Conservation (phyloP, 2,113 vertebrate species). For the Genyomyrus donnyi region DNA sequence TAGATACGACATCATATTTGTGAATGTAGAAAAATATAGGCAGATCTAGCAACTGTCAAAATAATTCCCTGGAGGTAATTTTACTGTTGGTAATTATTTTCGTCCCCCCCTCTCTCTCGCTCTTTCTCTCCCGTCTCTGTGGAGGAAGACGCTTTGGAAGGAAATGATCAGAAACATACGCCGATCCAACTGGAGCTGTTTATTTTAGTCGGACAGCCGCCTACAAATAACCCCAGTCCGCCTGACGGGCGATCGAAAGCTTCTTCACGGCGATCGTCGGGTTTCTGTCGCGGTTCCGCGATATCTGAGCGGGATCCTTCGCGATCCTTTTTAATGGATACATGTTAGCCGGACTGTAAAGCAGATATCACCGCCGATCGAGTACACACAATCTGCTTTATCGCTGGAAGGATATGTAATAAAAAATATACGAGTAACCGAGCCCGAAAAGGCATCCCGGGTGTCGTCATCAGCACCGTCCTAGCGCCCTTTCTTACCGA, state of each 20-base stretch:
- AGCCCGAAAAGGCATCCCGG: slow-evolving; percentile 51
- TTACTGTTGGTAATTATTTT: slow-evolving; percentile 48
- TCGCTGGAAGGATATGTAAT: neutral
- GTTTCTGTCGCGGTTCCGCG: slow-evolving; percentile 46
- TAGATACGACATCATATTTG: slow-evolving; percentile 29
- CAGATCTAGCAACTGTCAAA: slow-evolving; percentile 52
- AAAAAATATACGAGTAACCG: slow-evolving; percentile 18
- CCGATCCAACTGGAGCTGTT: slow-evolving; percentile 33
- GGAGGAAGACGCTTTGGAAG: slow-evolving; percentile 36
- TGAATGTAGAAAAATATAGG: slow-evolving; percentile 41
- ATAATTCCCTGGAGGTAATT: slow-evolving; percentile 54
- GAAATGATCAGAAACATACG: slow-evolving; percentile 22
- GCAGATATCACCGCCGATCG: neutral
- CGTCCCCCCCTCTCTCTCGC: slow-evolving; percentile 17
- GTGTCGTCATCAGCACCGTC: slow-evolving; percentile 55
- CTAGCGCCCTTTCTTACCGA: slow-evolving; percentile 40
- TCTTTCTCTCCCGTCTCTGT: slow-evolving; percentile 23
- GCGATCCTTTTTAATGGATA: slow-evolving; percentile 37
- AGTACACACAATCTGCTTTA: neutral
- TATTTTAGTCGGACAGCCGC: slow-evolving; percentile 32
- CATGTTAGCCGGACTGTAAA: slow-evolving; percentile 2
- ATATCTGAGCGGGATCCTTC: slow-evolving; percentile 49
- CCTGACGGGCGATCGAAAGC: slow-evolving; percentile 32
- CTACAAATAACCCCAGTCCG: slow-evolving; percentile 45
- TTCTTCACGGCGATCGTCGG: slow-evolving; percentile 37